Conservation (phyloP, 2,888 invertebrate genomes). For the Philonicus albiceps region DNA sequence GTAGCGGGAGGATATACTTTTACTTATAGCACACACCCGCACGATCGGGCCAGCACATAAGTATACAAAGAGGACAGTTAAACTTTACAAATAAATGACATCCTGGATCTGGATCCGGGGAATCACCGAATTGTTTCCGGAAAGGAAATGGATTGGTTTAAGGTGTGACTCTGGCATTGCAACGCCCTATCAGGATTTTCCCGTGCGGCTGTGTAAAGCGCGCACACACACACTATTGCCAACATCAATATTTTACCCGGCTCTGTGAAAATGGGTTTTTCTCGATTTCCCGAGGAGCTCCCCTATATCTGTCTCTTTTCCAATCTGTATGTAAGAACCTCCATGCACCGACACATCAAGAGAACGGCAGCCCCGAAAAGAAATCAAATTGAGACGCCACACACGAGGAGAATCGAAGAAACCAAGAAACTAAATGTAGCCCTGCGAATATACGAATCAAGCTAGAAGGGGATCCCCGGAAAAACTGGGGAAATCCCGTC, state of each 20-base stretch:
- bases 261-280: slow-evolving; percentile 24
- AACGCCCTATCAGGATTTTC: slow-evolving; percentile 46
- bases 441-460: slow-evolving; percentile 16
- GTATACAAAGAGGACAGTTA: slow-evolving; percentile 28
- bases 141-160: slow-evolving; percentile 48
- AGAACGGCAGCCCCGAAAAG: slow-evolving; percentile 18
- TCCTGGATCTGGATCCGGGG: slow-evolving; percentile 40
- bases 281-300: slow-evolving; percentile 34
- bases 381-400: slow-evolving; percentile 38
- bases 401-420: slow-evolving; percentile 35
- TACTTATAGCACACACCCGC: slow-evolving; percentile 21
- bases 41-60: neutral
- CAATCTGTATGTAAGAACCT: slow-evolving; percentile 34
- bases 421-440: slow-evolving; percentile 29
- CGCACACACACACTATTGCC: slow-evolving; percentile 2
- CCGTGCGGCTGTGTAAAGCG: neutral
- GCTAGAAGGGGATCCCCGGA: slow-evolving; percentile 19
- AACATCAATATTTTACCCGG: slow-evolving; percentile 31
- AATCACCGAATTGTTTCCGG: slow-evolving; percentile 44
- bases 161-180: slow-evolving; percentile 48
- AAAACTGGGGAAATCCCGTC: slow-evolving; percentile 34
- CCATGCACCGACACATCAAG: slow-evolving; percentile 38
- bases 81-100: slow-evolving; percentile 47
- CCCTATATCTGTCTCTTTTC: slow-evolving; percentile 28
- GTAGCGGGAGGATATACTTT: neutral